phyloP scores from a whole-genome alignment of 2,888 invertebrate species.

The Hirtodrosophila alboralis region DNA sequence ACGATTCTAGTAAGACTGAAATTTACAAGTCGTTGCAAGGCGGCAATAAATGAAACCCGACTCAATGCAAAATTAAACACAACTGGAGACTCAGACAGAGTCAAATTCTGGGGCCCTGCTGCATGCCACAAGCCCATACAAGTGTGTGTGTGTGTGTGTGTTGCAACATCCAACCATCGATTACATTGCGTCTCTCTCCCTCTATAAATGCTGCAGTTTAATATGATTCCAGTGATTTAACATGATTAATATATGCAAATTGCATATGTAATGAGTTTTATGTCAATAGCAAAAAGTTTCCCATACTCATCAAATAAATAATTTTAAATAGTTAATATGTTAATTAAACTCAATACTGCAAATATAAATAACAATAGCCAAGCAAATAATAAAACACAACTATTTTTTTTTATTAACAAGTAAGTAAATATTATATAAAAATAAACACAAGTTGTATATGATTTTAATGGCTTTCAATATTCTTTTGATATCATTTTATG shows the following conservation, averaged over 20 bases:
- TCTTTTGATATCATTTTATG: too few relatives aligned
- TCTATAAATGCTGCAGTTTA: neutral
- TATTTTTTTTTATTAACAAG: too few relatives aligned
- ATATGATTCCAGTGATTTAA: neutral
- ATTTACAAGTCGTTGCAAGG: slow-evolving; percentile 14
- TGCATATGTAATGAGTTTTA: slow-evolving; percentile 20
- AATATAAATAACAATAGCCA: neutral
- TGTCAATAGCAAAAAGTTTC: slow-evolving; percentile 4
- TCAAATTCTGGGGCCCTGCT: slow-evolving; percentile 1
- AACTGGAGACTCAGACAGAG: neutral
- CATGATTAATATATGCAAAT: slow-evolving; percentile 22
- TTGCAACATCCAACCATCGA: slow-evolving; percentile 9
- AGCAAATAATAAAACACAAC: slow-evolving; percentile 6
- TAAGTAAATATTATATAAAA: slow-evolving; percentile 5
- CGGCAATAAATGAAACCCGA: slow-evolving; percentile 18
- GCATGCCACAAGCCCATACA: slow-evolving; percentile 19
- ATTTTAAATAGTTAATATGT: slow-evolving; percentile 3
- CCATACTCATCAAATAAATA: slow-evolving; percentile 3
- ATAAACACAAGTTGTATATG: slow-evolving; percentile 1
- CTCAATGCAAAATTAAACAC: slow-evolving; percentile 13
- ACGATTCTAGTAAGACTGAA: slow-evolving; percentile 56
- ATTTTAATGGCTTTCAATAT: neutral
- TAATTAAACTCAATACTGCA: slow-evolving; percentile 4
- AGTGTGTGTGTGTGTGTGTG: too few relatives aligned
- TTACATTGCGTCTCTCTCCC: slow-evolving; percentile 2